These are phyloP conservation scores for Teleogryllus oceanicus DNA, from an alignment of 2,888 invertebrate species.

Conservation along the genomic window DNA sequence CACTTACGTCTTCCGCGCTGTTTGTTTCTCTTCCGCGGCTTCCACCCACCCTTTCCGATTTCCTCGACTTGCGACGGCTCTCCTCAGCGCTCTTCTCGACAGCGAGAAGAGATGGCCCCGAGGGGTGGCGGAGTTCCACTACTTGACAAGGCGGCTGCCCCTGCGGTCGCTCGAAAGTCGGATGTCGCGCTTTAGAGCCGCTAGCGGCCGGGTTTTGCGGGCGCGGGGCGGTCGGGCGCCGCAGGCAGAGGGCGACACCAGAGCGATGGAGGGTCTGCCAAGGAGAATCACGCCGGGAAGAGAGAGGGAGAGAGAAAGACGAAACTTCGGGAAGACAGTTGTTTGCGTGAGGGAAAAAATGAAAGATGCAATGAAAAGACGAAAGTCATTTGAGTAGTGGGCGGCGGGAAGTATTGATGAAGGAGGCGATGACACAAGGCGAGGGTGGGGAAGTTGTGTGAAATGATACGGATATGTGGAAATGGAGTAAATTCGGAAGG, in stretches of 20 bases:
- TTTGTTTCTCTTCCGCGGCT: neutral
- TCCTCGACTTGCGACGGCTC: neutral
- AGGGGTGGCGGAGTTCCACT: neutral
- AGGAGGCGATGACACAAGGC: slow-evolving; percentile 1
- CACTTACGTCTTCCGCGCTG: slow-evolving; percentile 18
- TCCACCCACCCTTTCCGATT: neutral
- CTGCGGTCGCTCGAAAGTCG: neutral
- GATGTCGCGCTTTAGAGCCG: neutral
- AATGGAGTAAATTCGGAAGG: too few relatives aligned
- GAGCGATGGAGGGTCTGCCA: too few relatives aligned
- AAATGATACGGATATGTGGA: too few relatives aligned
- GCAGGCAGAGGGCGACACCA: too few relatives aligned
- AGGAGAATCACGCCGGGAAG: too few relatives aligned
- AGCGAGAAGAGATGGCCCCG: neutral
- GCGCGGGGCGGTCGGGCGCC: neutral
- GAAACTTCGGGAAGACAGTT: too few relatives aligned
- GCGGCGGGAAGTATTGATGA: slow-evolving; percentile 26
- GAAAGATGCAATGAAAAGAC: neutral
- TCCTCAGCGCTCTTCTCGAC: neutral
- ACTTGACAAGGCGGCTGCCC: slow-evolving; percentile 5
- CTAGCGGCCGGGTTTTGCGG: neutral
- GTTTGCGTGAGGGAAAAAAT: too few relatives aligned
- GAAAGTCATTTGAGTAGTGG: neutral
- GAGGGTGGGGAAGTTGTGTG: neutral
- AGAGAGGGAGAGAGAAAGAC: too few relatives aligned